Percentiles rank a stretch among this genome's conserved stretches.
Conservation (phyloP, 1,140 invertebrate species). For the Drosophila busckii region DNA sequence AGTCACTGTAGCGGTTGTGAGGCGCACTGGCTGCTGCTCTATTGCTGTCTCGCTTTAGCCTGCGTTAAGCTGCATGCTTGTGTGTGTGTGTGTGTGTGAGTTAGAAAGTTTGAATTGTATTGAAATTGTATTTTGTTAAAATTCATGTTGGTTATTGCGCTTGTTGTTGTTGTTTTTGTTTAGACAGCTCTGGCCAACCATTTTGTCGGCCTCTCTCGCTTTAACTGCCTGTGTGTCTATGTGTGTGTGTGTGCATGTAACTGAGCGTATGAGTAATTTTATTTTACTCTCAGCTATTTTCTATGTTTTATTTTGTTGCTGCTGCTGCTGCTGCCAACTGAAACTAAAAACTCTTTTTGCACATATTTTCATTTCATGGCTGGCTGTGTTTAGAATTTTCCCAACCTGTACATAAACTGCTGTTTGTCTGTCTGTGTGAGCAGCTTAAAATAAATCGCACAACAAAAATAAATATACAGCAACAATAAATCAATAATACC, state of each 20-base stretch:
- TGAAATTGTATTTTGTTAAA: slow-evolving; percentile 78
- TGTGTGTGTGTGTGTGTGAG: slow-evolving; percentile 38
- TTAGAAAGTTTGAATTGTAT: slow-evolving; percentile 78
- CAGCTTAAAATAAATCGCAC: slow-evolving; percentile 52
- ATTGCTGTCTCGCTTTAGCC: slow-evolving; percentile 19
- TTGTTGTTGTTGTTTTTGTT: slow-evolving; percentile 55
- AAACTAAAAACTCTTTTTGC: slow-evolving; percentile 59
- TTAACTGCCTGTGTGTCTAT: slow-evolving; percentile 33
- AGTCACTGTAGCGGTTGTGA: neutral
- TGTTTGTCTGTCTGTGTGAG: slow-evolving; percentile 1
- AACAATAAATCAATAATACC: slow-evolving; percentile 68
- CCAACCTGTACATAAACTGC: slow-evolving; percentile 2
- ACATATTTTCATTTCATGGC: slow-evolving; percentile 39
- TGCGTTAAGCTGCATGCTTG: neutral
- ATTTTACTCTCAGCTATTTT: slow-evolving; percentile 14
- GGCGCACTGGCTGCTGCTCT: slow-evolving; percentile 39
- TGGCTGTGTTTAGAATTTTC: slow-evolving; percentile 56
- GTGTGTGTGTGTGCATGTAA: slow-evolving; percentile 44
- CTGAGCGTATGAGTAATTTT: slow-evolving; percentile 46
- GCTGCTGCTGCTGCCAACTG: too few relatives aligned
- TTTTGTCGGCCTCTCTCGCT: slow-evolving; percentile 56
- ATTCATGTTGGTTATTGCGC: slow-evolving; percentile 75
- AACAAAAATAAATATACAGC: slow-evolving; percentile 56
- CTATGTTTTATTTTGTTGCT: slow-evolving; percentile 46
- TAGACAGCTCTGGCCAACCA: slow-evolving; percentile 71